These are phyloP conservation scores for Hydractinia symbiolongicarpus DNA, from an alignment of 30 jellyfish, hydroid and myxozoan genomes.

Conservation along the genomic window DNA sequence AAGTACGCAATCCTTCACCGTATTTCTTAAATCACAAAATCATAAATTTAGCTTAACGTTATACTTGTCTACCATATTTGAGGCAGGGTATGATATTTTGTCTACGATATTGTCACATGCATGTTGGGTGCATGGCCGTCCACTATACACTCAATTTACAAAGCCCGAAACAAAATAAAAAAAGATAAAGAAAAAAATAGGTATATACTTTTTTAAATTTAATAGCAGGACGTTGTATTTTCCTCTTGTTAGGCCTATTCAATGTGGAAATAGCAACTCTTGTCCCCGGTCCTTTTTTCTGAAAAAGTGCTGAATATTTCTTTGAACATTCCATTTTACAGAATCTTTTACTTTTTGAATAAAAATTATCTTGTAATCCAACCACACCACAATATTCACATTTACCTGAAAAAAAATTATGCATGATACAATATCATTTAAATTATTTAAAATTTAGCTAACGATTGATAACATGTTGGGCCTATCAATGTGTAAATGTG, in stretches of 20 bases:
- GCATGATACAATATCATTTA: too few relatives aligned
- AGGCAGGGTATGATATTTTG: too few relatives aligned
- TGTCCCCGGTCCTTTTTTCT: conserved; percentile 52
- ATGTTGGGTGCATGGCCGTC: too few relatives aligned
- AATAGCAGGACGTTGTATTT: conserved; percentile 32
- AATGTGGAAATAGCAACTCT: conserved; percentile 7
- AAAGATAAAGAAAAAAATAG: background rate
- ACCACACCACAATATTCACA: conserved; percentile 77
- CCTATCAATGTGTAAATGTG: too few relatives aligned
- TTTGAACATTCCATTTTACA: conserved; percentile 93
- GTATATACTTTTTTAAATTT: conserved; percentile 30
- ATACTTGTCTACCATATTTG: too few relatives aligned
- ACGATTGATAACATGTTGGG: too few relatives aligned
- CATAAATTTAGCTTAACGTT: too few relatives aligned
- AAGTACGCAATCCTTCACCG: too few relatives aligned
- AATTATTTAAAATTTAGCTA: too few relatives aligned
- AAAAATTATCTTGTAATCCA: conserved; percentile 58
- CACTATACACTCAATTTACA: background rate
- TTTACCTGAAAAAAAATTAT: conserved; percentile 32
- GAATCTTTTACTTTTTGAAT: conserved; percentile 80
- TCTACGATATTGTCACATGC: too few relatives aligned
- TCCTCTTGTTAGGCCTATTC: conserved; percentile 44
- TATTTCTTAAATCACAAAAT: too few relatives aligned
- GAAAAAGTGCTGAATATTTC: conserved; percentile 73
- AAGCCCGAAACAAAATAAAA: background rate